Percentiles rank a stretch among this genome's conserved stretches.
These are phyloP conservation scores for Trogon melanurus DNA, from an alignment of 2,113 vertebrate species.

Conservation along the genomic window DNA sequence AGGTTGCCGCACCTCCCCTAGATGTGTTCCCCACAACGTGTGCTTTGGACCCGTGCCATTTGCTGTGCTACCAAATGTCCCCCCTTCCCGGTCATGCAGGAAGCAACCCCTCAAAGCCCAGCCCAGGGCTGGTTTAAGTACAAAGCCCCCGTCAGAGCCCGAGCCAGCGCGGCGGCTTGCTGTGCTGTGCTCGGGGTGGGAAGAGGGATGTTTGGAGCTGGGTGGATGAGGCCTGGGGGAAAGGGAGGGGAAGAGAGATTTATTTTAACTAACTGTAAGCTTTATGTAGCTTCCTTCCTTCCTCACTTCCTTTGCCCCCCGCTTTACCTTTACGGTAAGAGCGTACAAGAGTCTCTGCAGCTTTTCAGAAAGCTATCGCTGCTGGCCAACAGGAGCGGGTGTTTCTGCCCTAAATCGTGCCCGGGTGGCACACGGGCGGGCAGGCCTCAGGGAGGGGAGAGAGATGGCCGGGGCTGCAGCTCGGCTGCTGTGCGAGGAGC, in stretches of 20 bases:
- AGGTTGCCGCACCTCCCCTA: background rate
- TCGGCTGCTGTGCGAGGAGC: rapidly evolving
- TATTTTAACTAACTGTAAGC: conserved; percentile 30
- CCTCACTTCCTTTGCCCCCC: conserved; percentile 15
- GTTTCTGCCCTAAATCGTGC: rapidly evolving
- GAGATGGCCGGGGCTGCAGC: rapidly evolving
- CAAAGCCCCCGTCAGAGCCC: background rate
- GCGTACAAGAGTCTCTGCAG: background rate
- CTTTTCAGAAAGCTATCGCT: background rate
- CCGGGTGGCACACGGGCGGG: background rate
- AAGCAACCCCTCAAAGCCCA: background rate
- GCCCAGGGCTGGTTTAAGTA: background rate
- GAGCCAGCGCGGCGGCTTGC: background rate
- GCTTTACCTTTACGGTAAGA: conserved; percentile 14
- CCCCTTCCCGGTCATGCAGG: background rate
- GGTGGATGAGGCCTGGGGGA: background rate
- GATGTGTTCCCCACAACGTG: background rate
- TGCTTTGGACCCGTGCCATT: rapidly evolving
- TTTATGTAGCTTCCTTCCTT: conserved; percentile 55
- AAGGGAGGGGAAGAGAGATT: background rate
- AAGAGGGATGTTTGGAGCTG: background rate
- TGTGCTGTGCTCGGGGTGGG: background rate
- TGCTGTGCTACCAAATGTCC: background rate
- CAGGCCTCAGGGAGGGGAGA: background rate
- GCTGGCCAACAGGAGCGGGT: background rate